phyloP scores from a whole-genome alignment of 2,113 vertebrate genomes.

The Pteronura brasiliensis region DNA sequence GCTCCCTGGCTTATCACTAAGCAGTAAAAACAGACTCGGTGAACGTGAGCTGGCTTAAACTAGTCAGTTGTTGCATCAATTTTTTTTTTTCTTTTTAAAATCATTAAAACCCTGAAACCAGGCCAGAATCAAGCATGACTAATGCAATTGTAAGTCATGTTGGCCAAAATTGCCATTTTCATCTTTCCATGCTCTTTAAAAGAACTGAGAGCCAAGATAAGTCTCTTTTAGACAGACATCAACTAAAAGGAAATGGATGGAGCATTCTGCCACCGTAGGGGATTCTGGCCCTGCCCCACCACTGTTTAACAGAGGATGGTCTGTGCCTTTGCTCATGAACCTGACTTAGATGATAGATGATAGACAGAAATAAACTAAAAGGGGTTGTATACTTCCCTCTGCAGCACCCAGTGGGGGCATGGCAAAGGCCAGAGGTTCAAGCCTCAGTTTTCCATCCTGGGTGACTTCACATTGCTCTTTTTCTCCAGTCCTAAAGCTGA shows the following conservation, averaged over 20 bases:
- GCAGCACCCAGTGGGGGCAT: neutral
- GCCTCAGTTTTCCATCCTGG: neutral
- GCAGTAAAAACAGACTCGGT: constrained; percentile 11
- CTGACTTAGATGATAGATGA: neutral
- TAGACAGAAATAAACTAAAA: neutral
- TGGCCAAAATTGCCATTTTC: constrained; percentile 50
- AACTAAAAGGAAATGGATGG: neutral
- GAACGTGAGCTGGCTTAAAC: constrained; percentile 41
- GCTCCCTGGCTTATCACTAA: neutral
- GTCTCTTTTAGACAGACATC: neutral
- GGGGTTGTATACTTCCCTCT: neutral
- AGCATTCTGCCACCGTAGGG: neutral
- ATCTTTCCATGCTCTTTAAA: constrained; percentile 8
- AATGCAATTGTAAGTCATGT: constrained; percentile 37
- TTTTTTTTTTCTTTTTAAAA: constrained; percentile 36
- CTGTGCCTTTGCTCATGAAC: neutral
- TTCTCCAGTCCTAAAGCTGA: neutral
- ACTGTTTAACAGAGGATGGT: neutral
- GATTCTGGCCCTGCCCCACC: neutral
- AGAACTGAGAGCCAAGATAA: neutral
- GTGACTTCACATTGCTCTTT: neutral
- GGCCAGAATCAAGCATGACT: constrained; percentile 55
- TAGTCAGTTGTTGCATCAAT: neutral
- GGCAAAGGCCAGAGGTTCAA: neutral
- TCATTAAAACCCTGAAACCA: constrained; percentile 57